phyloP scores from a whole-genome alignment of 2,797 vertebrate genomes.

The Synaphobranchus kaupii region DNA sequence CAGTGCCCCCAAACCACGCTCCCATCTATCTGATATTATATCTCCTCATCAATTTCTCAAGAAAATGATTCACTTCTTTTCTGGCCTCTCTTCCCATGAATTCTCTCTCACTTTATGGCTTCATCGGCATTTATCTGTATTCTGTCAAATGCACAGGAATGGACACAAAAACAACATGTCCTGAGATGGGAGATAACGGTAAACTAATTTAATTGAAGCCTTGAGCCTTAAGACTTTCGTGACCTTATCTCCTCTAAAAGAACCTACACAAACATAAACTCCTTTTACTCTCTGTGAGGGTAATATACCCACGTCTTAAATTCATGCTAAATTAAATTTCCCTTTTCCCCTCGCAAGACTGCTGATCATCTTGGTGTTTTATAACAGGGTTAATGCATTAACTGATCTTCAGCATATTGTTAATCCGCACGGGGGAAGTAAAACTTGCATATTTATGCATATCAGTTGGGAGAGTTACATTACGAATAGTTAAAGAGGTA shows the following conservation, averaged over 20 bases:
- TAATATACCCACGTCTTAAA: constrained; percentile 1
- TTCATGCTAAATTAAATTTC: background rate
- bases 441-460: background rate
- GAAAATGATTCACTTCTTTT: background rate
- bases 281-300: background rate
- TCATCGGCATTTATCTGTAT: background rate
- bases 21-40: background rate
- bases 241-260: background rate
- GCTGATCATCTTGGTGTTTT: background rate
- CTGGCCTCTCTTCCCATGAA: background rate
- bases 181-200: background rate
- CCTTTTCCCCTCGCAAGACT: background rate
- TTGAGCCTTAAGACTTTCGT: background rate
- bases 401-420: background rate
- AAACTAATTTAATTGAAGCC: constrained; percentile 5
- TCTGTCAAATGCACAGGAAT: constrained; percentile 10
- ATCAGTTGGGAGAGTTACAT: constrained; percentile 6
- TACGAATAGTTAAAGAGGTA: background rate
- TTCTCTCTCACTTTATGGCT: background rate
- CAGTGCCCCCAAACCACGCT: background rate
- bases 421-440: background rate
- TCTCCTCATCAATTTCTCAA: background rate
- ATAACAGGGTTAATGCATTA: constrained; percentile 5
- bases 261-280: background rate
- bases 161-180: background rate